A percentile compares a stretch with the other conserved stretches of the same genome.
Evolutionary conservation across 1,140 invertebrate species (phyloP).

Genomic region (Trissolcus basalis): DNA sequence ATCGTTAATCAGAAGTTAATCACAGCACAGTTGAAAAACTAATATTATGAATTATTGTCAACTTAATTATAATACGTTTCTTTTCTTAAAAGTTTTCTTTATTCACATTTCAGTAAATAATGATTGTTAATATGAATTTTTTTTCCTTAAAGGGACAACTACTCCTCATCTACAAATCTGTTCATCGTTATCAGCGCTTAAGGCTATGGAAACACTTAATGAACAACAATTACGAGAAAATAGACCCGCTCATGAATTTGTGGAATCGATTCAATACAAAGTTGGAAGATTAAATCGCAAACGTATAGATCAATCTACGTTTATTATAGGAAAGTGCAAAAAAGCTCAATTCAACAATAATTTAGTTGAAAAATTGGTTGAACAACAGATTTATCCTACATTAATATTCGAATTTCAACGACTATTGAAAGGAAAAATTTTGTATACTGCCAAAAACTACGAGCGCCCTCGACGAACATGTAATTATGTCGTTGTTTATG

Average conservation of each 20-base stretch:
- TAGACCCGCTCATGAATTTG: neutral
- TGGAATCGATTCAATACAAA: neutral
- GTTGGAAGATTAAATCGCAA: neutral
- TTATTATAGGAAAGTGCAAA: neutral
- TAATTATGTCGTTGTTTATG: neutral
- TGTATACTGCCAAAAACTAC: slow-evolving; percentile 7
- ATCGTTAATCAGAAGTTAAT: no score
- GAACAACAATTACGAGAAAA: neutral
- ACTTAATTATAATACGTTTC: no score
- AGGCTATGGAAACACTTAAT: neutral
- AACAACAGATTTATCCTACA: neutral
- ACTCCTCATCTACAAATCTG: slow-evolving; percentile 16
- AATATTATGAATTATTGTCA: no score
- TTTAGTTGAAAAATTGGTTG: no score
- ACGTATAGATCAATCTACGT: neutral
- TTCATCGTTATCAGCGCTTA: neutral
- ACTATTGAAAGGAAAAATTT: neutral
- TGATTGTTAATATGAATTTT: no score
- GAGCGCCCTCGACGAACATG: neutral
- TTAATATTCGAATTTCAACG: neutral
- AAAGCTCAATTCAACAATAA: neutral
- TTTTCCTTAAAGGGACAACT: neutral
- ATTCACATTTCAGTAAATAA: no score
- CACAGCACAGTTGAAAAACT: no score
- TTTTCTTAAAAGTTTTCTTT: no score